Base-by-base conservation (phyloP, 2,888 invertebrate species). In the Teinopalpus imperialis region DNA sequence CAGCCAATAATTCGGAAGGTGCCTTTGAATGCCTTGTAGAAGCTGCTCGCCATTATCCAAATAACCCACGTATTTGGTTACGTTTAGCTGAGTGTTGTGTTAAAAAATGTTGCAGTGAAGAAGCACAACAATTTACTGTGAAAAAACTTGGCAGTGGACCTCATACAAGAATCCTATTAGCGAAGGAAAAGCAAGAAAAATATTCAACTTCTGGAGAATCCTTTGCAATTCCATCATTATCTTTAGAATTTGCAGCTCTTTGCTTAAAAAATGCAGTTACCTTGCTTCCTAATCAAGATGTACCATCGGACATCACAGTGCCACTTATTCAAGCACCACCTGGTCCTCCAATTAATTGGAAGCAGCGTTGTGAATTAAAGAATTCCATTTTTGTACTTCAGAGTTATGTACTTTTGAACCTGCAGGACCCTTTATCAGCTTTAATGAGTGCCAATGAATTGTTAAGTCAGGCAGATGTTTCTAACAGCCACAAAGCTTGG, bases 71-170 rank as follows among this genome's bases (percentile, higher is more conserved):
- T 43, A 90, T 98, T 26, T 99, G 98, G 98, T 86, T 97, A 45
- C 91, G 98, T 60, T 89, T 98, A 62, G 97, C 98, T 0, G 98
- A 98, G 79, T 97, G 98, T 68, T 97, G 97, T 73, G 94, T 97
- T 30, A 92, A 90, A 60, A 90, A 90, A 64, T 90, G 93, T 61
- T 92, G 92, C 66, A 83, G 85, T 52, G 91, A 91, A 57, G 89
- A 90, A 69, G 66, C 69, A 2, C 74, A 82, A 43, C 82, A 86
- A 48, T 81, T 81, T 26, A 74, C 79, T 2, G 81, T 87, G 1
- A 85, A 82, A 50, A 87, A 86, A 57, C 55, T 89, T 9, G 88
- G 89, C 6, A 82, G 80, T 49, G 87, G 89, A 7, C 63, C 83
- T n/a, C 88, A 89, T 49, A 78, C 83, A 5, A 77, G 83, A 43